Evolutionary conservation across 2,888 invertebrate genomes (phyloP).

Genomic region (Brachyptera putata): DNA sequence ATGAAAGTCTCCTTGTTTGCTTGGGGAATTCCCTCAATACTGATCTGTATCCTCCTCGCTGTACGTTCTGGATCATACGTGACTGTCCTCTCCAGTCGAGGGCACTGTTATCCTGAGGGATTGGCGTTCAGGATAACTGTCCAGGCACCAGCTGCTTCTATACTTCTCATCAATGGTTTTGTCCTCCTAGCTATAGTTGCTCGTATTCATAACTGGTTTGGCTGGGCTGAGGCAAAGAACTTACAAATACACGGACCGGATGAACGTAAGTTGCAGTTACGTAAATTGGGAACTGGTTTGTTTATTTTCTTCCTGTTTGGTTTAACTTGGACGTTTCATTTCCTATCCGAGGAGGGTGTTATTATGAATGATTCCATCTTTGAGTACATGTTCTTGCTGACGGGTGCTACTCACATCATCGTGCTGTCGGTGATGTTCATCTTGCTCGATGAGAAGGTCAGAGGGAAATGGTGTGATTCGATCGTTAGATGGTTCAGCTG

Average conservation of each 20-base stretch:
- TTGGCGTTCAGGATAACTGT: slow-evolving; percentile 7
- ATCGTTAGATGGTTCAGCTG: background rate
- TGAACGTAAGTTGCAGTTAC: background rate
- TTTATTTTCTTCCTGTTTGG: slow-evolving; percentile 5
- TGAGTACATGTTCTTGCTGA: background rate
- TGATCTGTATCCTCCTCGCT: background rate
- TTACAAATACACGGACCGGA: background rate
- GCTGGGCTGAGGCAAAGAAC: background rate
- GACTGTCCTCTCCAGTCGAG: background rate
- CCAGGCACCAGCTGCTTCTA: slow-evolving; percentile 1
- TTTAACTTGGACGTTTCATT: background rate
- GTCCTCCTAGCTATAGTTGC: slow-evolving; percentile 8
- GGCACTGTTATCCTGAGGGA: slow-evolving; percentile 18
- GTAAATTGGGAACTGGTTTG: background rate
- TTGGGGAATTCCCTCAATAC: slow-evolving; percentile 13
- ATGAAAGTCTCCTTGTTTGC: slow-evolving; percentile 7
- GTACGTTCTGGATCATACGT: background rate
- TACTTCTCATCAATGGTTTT: slow-evolving; percentile 12
- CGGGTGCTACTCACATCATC: background rate
- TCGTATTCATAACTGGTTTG: background rate
- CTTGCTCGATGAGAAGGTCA: background rate
- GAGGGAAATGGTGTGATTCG: background rate
- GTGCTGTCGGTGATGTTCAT: background rate
- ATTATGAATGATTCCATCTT: background rate
- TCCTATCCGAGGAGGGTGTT: background rate